Conservation (phyloP, 2,797 vertebrate species). For the Delichon dasypus region DNA sequence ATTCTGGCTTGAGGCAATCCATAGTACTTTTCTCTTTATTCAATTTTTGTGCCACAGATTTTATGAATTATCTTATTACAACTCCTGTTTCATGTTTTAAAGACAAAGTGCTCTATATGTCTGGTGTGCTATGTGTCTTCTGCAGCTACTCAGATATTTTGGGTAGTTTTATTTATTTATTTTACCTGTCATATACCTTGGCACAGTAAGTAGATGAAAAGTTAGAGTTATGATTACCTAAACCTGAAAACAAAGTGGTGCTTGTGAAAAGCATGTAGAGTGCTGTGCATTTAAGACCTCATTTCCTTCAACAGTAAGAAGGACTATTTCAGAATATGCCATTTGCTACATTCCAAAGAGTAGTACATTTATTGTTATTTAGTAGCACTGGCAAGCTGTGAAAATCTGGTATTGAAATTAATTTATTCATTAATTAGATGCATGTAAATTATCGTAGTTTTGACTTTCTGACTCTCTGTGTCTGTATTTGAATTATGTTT, state of each 20-base stretch:
- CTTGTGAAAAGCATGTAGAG: neutral
- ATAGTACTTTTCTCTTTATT: slow-evolving; percentile 20
- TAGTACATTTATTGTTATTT: neutral
- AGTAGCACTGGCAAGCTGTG: neutral
- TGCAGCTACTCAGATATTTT: neutral
- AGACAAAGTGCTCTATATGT: neutral
- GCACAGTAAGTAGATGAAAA: neutral
- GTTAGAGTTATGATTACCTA: neutral
- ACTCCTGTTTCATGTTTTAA: neutral
- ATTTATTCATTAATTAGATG: neutral
- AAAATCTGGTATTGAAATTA: neutral
- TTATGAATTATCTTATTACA: slow-evolving; percentile 19
- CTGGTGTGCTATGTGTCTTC: neutral
- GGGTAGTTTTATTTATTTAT: neutral
- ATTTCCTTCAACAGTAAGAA: neutral
- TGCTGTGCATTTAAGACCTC: neutral
- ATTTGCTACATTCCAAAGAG: neutral
- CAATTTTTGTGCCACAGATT: slow-evolving; percentile 17
- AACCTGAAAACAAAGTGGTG: neutral
- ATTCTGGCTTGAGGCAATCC: slow-evolving; percentile 2
- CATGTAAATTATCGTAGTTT: neutral
- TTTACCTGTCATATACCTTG: neutral
- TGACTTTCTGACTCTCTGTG: neutral
- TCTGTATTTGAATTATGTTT: neutral
- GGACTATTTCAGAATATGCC: neutral